These are phyloP conservation scores for Ctenomys sociabilis DNA, from an alignment of 2,113 vertebrate species.

Conservation along the genomic window DNA sequence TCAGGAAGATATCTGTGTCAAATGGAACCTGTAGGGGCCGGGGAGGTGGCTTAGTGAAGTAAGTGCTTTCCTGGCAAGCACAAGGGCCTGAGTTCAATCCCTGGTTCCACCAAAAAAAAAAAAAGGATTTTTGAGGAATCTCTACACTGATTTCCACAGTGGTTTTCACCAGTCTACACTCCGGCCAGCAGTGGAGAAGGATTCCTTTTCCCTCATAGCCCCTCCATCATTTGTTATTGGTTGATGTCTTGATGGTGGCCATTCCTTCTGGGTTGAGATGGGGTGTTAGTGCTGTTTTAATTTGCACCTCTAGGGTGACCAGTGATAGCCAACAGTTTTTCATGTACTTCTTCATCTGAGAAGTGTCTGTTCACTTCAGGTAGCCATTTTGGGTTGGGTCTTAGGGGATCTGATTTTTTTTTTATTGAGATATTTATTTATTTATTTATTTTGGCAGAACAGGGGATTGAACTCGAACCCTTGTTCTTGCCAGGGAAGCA, in stretches of 20 bases:
- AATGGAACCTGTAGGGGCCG: neutral
- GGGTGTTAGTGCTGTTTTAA: neutral
- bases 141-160: neutral
- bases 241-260: neutral
- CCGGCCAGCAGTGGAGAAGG: neutral
- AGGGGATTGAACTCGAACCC: no score
- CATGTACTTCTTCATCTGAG: neutral
- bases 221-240: neutral
- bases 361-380: neutral
- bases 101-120: no score
- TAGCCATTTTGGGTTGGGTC: neutral
- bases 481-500: no score
- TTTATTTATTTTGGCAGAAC: no score
- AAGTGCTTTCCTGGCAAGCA: no score
- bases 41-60: no score
- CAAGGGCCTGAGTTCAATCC: no score
- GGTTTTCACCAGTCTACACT: neutral
- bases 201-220: neutral
- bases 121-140: no score
- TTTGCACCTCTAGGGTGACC: neutral
- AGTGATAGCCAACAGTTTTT: neutral
- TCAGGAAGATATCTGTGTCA: neutral
- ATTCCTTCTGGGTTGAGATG: neutral
- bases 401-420: neutral
- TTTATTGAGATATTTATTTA: no score